Conservation (phyloP, 1,140 invertebrate genomes). For the Chironomus striatipennis region DNA sequence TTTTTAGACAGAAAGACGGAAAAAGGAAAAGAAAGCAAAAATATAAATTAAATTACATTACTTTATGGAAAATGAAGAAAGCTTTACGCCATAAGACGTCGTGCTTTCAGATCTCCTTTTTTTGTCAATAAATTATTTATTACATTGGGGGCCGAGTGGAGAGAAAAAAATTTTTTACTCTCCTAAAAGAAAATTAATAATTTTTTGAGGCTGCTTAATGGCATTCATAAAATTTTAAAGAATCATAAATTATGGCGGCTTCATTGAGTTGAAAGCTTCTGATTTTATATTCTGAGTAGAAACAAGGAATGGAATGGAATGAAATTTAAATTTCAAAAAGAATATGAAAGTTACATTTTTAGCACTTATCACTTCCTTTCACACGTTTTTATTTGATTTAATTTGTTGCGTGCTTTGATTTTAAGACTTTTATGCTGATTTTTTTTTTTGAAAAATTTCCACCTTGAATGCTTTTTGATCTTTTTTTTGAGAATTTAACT, state of each 20-base stretch:
- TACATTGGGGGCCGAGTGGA: neutral
- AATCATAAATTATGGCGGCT: constrained; percentile 8
- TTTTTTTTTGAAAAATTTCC: no score
- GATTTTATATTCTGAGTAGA: neutral
- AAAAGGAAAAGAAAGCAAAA: neutral
- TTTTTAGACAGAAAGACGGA: constrained; percentile 29
- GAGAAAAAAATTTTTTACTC: neutral
- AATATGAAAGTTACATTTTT: neutral
- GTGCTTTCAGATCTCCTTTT: neutral
- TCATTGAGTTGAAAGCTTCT: neutral
- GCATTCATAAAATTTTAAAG: constrained; percentile 8
- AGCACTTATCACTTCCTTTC: no score
- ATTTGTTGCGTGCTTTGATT: no score
- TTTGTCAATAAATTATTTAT: constrained; percentile 9
- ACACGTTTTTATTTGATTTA: no score
- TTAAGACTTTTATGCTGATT: no score
- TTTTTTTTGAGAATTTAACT: no score
- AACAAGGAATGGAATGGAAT: neutral
- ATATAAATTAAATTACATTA: neutral
- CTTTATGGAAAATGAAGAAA: neutral
- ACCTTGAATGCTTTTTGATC: no score
- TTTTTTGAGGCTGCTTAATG: constrained; percentile 2
- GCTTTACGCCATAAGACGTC: neutral
- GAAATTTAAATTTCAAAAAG: constrained; percentile 22
- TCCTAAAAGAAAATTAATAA: neutral